These are phyloP conservation scores for Anagyrus pseudococci DNA, from an alignment of 2,888 invertebrate genomes.

Conservation along the genomic window DNA sequence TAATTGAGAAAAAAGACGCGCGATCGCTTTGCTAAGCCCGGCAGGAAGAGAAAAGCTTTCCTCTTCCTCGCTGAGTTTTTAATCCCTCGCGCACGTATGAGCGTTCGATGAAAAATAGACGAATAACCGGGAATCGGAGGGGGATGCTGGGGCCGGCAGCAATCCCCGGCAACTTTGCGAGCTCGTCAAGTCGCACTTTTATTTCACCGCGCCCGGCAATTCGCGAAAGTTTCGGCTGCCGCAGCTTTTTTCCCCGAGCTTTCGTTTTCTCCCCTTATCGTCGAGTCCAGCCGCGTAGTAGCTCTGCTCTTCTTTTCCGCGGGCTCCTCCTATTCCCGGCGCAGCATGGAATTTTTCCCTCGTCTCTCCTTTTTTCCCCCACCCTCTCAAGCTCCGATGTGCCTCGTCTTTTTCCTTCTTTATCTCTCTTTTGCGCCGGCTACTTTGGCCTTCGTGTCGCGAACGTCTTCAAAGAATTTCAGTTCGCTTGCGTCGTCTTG, in stretches of 20 bases:
- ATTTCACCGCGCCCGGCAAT: neutral
- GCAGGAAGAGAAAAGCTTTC: slow-evolving; percentile 1
- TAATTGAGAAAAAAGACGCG: slow-evolving; percentile 17
- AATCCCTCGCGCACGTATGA: slow-evolving; percentile 13
- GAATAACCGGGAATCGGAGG: neutral
- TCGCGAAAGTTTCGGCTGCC: slow-evolving; percentile 17
- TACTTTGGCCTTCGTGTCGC: too few species aligned
- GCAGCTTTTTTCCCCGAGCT: neutral
- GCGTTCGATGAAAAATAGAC: slow-evolving; percentile 17
- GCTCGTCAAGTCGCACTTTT: slow-evolving; percentile 22
- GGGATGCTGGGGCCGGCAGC: too few species aligned
- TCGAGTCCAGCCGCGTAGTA: slow-evolving; percentile 18
- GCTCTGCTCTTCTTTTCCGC: neutral
- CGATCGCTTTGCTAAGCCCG: neutral
- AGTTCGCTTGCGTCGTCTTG: too few species aligned
- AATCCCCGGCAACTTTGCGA: slow-evolving; percentile 31
- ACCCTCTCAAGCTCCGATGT: too few species aligned
- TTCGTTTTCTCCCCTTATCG: slow-evolving; percentile 10
- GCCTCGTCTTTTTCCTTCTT: too few species aligned
- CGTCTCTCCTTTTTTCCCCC: neutral
- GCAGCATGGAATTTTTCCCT: slow-evolving; percentile 16
- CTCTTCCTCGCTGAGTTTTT: too few species aligned
- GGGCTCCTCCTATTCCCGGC: neutral
- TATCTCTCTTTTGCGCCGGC: too few species aligned
- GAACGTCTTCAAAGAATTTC: too few species aligned